A percentile compares a stretch with the other conserved stretches of the same genome.
Evolutionary conservation across 1,140 invertebrate genomes (phyloP).

Genomic region (Aphis craccivora): DNA sequence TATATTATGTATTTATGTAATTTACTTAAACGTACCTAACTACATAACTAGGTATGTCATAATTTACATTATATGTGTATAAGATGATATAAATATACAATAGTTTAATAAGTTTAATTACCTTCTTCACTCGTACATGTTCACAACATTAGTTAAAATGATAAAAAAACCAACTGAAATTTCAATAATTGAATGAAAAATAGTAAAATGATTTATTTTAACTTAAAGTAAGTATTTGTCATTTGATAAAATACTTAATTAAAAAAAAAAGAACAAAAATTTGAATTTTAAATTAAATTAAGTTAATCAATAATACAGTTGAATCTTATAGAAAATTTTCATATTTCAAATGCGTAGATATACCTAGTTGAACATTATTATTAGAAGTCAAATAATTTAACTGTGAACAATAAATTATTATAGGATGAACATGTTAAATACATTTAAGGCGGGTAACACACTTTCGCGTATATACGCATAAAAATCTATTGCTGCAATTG

Average conservation of each 20-base stretch:
- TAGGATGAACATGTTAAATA: too few species aligned
- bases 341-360: background rate
- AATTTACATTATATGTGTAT: background rate
- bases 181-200: background rate
- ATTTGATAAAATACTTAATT: too few species aligned
- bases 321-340: background rate
- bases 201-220: too few species aligned
- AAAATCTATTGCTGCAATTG: too few species aligned
- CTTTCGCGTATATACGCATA: too few species aligned
- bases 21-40: background rate
- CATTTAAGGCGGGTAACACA: too few species aligned
- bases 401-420: background rate
- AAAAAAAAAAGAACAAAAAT: background rate
- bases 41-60: background rate
- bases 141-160: background rate
- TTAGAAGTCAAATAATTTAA: background rate
- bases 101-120: background rate
- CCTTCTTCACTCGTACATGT: background rate
- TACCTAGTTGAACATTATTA: background rate
- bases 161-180: background rate
- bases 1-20: background rate
- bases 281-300: background rate
- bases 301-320: background rate
- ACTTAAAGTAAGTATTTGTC: too few species aligned
- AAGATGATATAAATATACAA: background rate